These are phyloP conservation scores for Turnix velox DNA, from an alignment of 2,113 vertebrate species.

Conservation along the genomic window DNA sequence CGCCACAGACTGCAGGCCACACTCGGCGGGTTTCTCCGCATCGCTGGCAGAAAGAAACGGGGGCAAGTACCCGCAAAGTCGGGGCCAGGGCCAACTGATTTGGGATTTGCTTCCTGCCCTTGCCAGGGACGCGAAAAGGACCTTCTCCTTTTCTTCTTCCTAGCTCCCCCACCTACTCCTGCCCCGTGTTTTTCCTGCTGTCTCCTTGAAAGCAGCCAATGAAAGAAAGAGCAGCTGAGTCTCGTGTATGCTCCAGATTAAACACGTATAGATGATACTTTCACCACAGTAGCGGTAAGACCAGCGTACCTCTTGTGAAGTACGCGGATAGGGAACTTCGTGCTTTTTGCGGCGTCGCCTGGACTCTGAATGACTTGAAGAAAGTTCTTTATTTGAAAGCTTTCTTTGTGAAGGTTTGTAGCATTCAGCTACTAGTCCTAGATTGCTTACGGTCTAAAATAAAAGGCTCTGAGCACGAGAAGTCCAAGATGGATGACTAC, in stretches of 20 bases:
- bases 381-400: not conserved
- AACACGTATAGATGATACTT: not conserved
- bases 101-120: fast-evolving
- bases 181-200: not conserved
- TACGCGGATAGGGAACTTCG: not conserved
- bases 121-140: not conserved
- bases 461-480: not conserved
- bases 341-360: not conserved
- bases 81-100: not conserved
- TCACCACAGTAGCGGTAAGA: not conserved
- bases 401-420: not conserved
- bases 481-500: not conserved
- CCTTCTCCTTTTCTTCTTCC: too few species aligned
- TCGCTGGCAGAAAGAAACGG: too few species aligned
- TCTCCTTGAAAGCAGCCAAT: not conserved
- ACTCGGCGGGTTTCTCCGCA: fast-evolving
- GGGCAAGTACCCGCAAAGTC: too few species aligned
- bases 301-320: not conserved
- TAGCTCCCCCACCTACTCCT: too few species aligned
- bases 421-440: not conserved
- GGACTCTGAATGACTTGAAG: not conserved
- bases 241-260: not conserved
- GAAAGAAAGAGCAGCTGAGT: too few species aligned
- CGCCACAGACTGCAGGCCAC: too few species aligned
- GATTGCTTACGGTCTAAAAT: not conserved